A percentile compares a stretch with the other conserved stretches of the same genome.
These are phyloP conservation scores for Patagioenas fasciata DNA, from an alignment of 2,113 vertebrate species.

Conservation along the genomic window DNA sequence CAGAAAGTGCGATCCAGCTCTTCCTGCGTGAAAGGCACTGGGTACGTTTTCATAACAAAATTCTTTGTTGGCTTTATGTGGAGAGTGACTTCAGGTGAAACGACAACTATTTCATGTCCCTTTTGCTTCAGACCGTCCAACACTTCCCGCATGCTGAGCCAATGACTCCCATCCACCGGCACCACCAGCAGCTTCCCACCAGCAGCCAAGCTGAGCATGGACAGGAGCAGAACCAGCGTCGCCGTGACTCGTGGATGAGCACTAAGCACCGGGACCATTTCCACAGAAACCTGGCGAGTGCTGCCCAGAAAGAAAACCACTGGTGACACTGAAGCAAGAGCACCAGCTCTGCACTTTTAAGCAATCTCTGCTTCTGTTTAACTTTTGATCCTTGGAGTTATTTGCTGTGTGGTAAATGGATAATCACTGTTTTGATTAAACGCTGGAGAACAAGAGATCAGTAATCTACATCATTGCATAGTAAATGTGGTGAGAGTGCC, in stretches of 20 bases:
- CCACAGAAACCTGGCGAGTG: not conserved
- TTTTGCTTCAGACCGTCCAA: constrained; percentile 73
- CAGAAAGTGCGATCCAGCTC: not conserved
- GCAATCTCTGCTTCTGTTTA: not conserved
- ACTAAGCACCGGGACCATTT: not conserved
- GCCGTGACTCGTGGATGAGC: not conserved
- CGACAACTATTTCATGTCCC: constrained; percentile 79
- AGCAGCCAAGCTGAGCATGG: not conserved
- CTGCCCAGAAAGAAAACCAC: not conserved
- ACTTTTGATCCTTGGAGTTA: not conserved
- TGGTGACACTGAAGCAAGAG: not conserved
- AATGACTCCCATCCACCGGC: constrained; percentile 85
- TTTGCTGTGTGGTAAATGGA: not conserved
- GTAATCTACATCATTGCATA: no score
- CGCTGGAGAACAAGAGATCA: no score
- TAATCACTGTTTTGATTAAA: not conserved
- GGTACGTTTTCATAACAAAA: constrained; percentile 62
- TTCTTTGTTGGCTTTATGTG: constrained; percentile 66
- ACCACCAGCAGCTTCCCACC: constrained; percentile 79
- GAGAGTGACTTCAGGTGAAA: constrained; percentile 73
- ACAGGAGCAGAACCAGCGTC: not conserved
- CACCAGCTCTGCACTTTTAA: not conserved
- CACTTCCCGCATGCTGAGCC: constrained; percentile 76
- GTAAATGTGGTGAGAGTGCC: no score
- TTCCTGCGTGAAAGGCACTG: constrained; percentile 62